Evolutionary conservation across 1,140 invertebrate genomes (phyloP).

Genomic region (Psix sp.): DNA sequence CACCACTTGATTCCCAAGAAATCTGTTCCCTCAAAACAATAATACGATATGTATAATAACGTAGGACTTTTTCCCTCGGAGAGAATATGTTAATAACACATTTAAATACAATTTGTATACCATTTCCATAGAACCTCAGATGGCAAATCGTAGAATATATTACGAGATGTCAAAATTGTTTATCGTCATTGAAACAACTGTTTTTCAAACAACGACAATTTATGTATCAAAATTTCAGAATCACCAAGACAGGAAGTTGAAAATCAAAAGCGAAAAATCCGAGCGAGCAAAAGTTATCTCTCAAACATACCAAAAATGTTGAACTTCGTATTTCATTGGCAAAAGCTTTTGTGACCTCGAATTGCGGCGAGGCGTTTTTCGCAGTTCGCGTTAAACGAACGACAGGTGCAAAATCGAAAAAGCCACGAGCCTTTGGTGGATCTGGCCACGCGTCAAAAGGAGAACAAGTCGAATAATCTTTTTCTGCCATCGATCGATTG

Average conservation of each 20-base stretch:
- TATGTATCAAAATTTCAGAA: no score
- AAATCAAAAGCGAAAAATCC: no score
- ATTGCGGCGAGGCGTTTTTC: no score
- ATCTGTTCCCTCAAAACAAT: conserved; percentile 14
- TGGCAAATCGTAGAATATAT: neutral
- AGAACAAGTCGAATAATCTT: conserved; percentile 54
- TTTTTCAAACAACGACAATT: no score
- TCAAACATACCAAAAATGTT: no score
- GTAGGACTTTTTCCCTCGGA: neutral
- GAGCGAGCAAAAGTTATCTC: no score
- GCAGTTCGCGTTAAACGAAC: no score
- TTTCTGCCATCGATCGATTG: conserved; percentile 41
- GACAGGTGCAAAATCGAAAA: conserved; percentile 57
- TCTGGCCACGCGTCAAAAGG: conserved; percentile 41
- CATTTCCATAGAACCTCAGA: neutral
- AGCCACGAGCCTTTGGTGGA: conserved; percentile 42
- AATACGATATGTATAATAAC: conserved; percentile 3
- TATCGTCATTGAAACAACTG: no score
- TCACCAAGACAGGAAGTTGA: no score
- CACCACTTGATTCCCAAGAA: conserved; percentile 19
- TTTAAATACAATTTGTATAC: conserved; percentile 1
- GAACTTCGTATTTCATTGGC: no score
- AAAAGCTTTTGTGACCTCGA: neutral
- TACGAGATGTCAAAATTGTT: neutral
- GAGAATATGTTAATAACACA: conserved; percentile 4